phyloP scores from a whole-genome alignment of 2,888 invertebrate genomes.

The Cetonia aurata region DNA sequence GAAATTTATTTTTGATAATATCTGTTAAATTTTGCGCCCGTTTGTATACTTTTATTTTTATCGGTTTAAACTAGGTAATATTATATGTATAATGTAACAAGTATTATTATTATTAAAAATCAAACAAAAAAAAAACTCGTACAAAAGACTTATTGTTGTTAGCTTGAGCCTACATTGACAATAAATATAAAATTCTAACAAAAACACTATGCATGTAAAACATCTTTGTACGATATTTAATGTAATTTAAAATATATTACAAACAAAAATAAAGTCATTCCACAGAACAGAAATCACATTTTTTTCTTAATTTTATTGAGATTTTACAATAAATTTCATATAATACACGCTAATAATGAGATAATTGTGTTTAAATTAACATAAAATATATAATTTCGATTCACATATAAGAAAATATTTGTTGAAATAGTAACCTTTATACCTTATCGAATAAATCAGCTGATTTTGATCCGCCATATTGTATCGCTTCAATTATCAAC shows the following conservation, averaged over 20 bases:
- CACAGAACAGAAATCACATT: constrained; percentile 4
- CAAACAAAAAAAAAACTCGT: constrained; percentile 17
- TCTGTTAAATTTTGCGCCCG: background rate
- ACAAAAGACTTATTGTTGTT: constrained; percentile 41
- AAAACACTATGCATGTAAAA: constrained; percentile 23
- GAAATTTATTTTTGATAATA: no score
- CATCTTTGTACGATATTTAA: constrained; percentile 48
- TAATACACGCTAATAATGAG: no score
- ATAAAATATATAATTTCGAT: no score
- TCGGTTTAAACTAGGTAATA: background rate
- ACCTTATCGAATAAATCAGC: no score
- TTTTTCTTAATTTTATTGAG: background rate
- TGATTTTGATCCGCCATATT: no score
- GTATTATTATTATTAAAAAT: background rate
- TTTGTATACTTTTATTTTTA: background rate
- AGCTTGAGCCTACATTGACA: constrained; percentile 52
- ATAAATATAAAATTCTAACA: constrained; percentile 46
- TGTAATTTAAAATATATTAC: constrained; percentile 3
- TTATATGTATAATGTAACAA: background rate
- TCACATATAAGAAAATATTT: no score
- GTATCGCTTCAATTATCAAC: no score
- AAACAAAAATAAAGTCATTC: constrained; percentile 16
- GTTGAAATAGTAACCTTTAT: no score
- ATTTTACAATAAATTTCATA: no score
- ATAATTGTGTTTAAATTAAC: no score